These are phyloP conservation scores for Oscheius sp. DNA, from an alignment of 2,888 invertebrate species.

Conservation along the genomic window DNA sequence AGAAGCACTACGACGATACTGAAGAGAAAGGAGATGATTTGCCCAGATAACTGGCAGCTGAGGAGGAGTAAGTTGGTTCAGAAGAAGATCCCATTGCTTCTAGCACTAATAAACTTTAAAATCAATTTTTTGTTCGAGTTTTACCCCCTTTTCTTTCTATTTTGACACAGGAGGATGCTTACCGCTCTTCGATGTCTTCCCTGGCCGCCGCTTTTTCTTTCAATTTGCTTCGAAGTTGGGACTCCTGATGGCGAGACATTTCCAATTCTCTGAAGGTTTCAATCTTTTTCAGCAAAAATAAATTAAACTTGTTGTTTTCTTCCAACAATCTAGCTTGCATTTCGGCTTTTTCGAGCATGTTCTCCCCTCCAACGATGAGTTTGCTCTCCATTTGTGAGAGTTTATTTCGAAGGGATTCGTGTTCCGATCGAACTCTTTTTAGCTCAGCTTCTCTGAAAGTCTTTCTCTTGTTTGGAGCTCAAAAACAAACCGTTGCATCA, in stretches of 20 bases:
- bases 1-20: no score
- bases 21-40: no score
- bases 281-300: background rate
- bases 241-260: conserved; percentile 42
- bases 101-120: conserved; percentile 2
- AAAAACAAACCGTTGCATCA: conserved; percentile 36
- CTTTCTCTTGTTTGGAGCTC: background rate
- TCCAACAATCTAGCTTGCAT: conserved; percentile 50
- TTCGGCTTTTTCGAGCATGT: conserved; percentile 89
- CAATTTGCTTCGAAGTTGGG: conserved; percentile 36
- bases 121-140: no score
- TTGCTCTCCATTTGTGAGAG: conserved; percentile 90
- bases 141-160: background rate
- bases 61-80: no score
- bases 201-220: conserved; percentile 41
- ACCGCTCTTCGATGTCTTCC: conserved; percentile 53
- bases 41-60: no score
- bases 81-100: no score
- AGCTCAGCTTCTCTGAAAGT: conserved; percentile 41
- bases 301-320: conserved; percentile 34
- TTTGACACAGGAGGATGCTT: background rate
- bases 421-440: conserved; percentile 76
- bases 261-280: conserved; percentile 52
- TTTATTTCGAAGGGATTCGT: conserved; percentile 84
- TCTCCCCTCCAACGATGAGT: conserved; percentile 96